Conservation (phyloP, 2,797 vertebrate genomes). For the Urophycis tenuis region DNA sequence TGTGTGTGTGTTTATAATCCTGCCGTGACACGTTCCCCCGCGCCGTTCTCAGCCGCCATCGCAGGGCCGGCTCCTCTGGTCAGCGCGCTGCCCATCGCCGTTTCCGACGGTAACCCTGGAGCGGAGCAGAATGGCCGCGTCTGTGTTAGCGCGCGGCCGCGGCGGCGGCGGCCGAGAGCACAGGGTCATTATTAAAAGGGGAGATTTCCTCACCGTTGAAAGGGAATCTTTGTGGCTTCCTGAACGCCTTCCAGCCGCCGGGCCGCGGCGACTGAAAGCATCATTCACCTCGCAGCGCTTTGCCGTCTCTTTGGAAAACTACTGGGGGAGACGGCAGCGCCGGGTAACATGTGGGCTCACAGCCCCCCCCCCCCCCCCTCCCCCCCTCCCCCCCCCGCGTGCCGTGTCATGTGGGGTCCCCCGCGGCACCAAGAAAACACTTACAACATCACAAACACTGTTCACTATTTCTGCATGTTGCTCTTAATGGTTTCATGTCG, state of each 20-base stretch:
- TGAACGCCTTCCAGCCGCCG: slow-evolving; percentile 44
- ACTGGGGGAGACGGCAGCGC: slow-evolving; percentile 33
- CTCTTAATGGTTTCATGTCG: too few species aligned
- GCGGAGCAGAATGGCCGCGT: neutral
- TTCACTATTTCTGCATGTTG: too few species aligned
- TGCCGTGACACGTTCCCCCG: neutral
- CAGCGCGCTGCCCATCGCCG: neutral
- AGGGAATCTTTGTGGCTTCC: slow-evolving; percentile 48
- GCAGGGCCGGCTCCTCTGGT: neutral
- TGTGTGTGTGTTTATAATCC: neutral
- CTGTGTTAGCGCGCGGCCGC: neutral
- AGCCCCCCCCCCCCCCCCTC: neutral
- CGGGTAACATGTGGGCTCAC: slow-evolving; percentile 38
- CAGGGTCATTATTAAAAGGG: slow-evolving; percentile 43
- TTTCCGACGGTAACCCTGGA: neutral
- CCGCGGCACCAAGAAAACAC: neutral
- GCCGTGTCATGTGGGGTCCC: slow-evolving; percentile 55
- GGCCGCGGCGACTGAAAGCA: slow-evolving; percentile 58
- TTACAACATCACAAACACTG: too few species aligned
- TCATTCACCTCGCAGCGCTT: slow-evolving; percentile 53
- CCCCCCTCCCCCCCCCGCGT: slow-evolving; percentile 1
- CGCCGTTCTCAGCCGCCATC: neutral
- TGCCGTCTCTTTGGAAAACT: slow-evolving; percentile 63
- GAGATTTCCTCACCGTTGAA: slow-evolving; percentile 36
- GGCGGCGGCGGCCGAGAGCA: neutral